Evolutionary conservation across 1,140 invertebrate genomes (phyloP), one percentile per base, ranked within the genome.

Genomic region (Magallana angulata): DNA sequence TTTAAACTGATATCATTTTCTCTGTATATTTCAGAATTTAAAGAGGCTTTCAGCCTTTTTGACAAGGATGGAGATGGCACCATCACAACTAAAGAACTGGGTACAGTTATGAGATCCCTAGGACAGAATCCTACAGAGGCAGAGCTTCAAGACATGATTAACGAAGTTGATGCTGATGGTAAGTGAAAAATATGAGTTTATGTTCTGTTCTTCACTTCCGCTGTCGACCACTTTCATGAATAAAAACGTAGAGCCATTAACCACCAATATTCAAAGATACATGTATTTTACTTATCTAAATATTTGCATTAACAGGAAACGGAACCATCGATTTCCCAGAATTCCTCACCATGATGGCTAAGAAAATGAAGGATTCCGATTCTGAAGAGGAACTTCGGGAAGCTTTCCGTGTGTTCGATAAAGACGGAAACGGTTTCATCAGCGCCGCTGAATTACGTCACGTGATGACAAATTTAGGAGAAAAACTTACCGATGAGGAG

Each of bases 321-420:
- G 84, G 84, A 57, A 76, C 68, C 68, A 76, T 76, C 24, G 98
- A 99, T 96, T 99, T 99, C 95, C 98, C 98, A 91, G 98, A 99
- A 96, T 99, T 99, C 96, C 96, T 99, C 91, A 99, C 98, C 92
- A 99, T 99, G 98, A 99, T 99, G 98, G 98, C 98, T 92, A 97
- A 98, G 94, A 99, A 99, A 97, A 99, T 99, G 98, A 99, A 99
- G 95, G 98, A 99, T 96, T 99, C 98, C 89, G 98, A 99, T 95
- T 98, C 97, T 95, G 98, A 99, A 96, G 98, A 99, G 95, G 98
- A 99, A 95, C 99, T 99, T 95, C 97, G 98, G 95, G 98, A 99
- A 96, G 98, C 98, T 12, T 76, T 76, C 68, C 68, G 68, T 4
- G 68, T 76, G 7, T 76, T 76, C 36, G 68, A 76, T 30, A 90